Conservation (phyloP, 2,797 vertebrate genomes). For the Cynopterus sphinx region DNA sequence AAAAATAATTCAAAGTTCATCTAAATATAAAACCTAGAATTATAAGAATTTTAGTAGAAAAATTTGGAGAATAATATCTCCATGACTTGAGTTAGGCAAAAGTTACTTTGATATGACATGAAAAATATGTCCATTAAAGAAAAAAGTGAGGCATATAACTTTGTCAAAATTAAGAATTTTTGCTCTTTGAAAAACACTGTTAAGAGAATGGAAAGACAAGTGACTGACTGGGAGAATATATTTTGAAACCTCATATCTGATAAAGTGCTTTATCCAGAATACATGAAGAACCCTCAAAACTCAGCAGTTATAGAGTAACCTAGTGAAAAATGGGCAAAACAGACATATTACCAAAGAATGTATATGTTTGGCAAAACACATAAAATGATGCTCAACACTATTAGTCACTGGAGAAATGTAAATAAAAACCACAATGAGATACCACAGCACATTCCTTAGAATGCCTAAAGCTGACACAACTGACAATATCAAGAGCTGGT, state of each 20-base stretch:
- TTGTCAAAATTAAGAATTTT: conserved; percentile 24
- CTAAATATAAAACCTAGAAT: conserved; percentile 40
- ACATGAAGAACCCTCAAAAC: not conserved
- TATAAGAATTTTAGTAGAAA: conserved; percentile 7
- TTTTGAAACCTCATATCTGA: conserved; percentile 22
- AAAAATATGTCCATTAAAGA: conserved; percentile 27
- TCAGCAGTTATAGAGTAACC: not conserved
- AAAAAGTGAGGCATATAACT: conserved; percentile 27
- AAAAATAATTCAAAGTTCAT: conserved; percentile 22
- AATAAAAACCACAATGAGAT: conserved; percentile 29
- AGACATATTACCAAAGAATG: not conserved
- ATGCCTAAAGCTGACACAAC: conserved; percentile 18
- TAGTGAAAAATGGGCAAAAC: conserved; percentile 28
- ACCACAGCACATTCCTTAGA: conserved; percentile 22
- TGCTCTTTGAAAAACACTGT: conserved; percentile 16
- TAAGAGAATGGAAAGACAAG: conserved; percentile 22
- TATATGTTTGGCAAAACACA: not conserved
- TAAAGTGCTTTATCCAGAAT: not conserved
- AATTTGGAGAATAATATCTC: conserved; percentile 13
- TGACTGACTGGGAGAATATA: not conserved
- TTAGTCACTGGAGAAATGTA: conserved; percentile 23
- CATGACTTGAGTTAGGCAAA: not conserved
- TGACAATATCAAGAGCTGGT: conserved; percentile 9
- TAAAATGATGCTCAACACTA: conserved; percentile 11
- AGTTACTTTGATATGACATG: not conserved